Conservation (phyloP, 2,113 vertebrate species). For the Indicator indicator region DNA sequence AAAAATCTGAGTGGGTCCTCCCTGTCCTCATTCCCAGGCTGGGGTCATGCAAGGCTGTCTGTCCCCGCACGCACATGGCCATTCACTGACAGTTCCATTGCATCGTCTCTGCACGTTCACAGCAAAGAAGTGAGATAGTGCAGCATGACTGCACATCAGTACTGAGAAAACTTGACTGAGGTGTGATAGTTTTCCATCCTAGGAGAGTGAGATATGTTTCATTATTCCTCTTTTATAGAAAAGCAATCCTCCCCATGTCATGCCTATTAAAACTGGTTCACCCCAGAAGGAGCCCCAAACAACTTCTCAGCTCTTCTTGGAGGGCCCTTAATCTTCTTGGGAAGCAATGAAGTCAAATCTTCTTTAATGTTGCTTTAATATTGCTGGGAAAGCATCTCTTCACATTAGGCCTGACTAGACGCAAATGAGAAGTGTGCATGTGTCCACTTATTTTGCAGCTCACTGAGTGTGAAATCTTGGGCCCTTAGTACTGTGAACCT, state of each 20-base stretch:
- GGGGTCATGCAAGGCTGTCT: not conserved
- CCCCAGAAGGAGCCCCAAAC: conserved; percentile 15
- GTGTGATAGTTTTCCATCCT: not conserved
- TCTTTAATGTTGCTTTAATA: conserved; percentile 63
- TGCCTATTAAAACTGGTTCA: not conserved
- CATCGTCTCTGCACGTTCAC: not conserved
- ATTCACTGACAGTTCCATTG: accelerated
- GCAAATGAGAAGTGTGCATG: conserved; percentile 47
- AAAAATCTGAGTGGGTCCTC: not conserved
- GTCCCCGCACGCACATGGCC: accelerated
- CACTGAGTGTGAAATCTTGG: conserved; percentile 54
- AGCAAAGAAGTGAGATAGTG: not conserved
- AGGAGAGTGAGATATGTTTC: not conserved
- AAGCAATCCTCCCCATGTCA: not conserved
- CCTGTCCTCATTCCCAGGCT: not conserved
- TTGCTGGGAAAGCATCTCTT: conserved; percentile 50
- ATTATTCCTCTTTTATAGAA: not conserved
- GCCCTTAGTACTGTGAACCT: conserved; percentile 52
- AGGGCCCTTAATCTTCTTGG: conserved; percentile 64
- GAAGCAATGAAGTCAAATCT: conserved; percentile 66
- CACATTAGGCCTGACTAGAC: conserved; percentile 44
- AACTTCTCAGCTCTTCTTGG: conserved; percentile 33
- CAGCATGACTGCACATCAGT: not conserved
- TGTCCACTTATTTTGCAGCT: conserved; percentile 47
- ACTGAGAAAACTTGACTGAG: not conserved